Evolutionary conservation across 1,140 invertebrate genomes (phyloP), one percentile per base, ranked within the genome.

Genomic region (Apis mellifera): DNA sequence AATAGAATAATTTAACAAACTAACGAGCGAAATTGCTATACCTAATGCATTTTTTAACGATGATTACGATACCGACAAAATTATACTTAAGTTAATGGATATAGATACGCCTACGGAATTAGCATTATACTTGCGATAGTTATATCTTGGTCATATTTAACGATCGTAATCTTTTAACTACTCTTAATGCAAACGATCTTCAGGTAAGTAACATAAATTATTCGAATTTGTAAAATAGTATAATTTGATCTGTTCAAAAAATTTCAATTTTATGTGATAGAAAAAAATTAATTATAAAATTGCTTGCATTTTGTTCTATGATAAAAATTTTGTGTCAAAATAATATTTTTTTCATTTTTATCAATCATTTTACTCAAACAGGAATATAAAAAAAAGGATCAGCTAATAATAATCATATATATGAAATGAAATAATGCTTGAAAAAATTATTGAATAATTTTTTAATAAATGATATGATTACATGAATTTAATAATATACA

Each of bases 1-100:
- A 78, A 68, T 69, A 55, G 65, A 69, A 78, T 59, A 13, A 78
- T 70, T 70, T 78, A 78, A 70, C 52, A 21, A 48, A 48, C n/a
- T 59, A 70, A 60, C 76, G 42, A 78, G 55, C n/a, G 17, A 69
- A 70, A 78, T 59, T 70, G 42, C 54, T 50, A 19, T 50, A 42
- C 32, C 32, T 42, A 26, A 60, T 59, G 64, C 17, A 68, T 54
- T 66, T 66, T 66, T 68, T 48, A 55, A 42, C 75, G 62, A 48
- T 48, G 11, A 5, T 17, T 68, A 42, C 17, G 13, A 15, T 9
- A 42, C 11, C 11, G 11, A 54, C 55, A 66, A 65, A 68, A 48
- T 68, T 48, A 11, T 26, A 4, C 13, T 32, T 0, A 62, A 26
- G 26, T 62, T 62, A 74, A 50, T 26, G 9, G 11, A 50, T 9